Evolutionary conservation across 2,888 invertebrate species (phyloP).

Genomic region (Dinocampus coccinellae): DNA sequence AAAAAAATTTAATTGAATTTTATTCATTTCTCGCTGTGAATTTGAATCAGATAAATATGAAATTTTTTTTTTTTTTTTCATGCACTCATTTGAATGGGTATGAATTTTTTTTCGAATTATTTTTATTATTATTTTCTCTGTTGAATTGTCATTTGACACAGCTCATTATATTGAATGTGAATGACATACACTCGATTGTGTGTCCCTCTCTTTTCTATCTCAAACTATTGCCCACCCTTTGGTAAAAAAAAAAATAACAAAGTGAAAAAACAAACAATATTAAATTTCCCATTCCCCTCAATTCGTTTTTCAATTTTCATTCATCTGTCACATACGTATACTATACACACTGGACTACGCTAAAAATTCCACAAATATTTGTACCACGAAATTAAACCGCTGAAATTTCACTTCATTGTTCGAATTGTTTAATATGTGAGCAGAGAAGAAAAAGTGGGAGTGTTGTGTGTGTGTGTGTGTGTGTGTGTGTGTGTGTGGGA

Average conservation of each 20-base stretch:
- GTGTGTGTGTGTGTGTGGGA: too few species aligned
- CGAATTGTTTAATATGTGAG: not conserved
- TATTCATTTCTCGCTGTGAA: too few species aligned
- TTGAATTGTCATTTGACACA: constrained; percentile 17
- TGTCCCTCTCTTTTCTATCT: not conserved
- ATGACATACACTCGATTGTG: not conserved
- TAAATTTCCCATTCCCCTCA: constrained; percentile 7
- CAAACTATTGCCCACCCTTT: not conserved
- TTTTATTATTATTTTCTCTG: not conserved
- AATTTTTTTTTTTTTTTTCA: too few species aligned
- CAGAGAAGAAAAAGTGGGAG: too few species aligned
- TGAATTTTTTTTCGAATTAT: too few species aligned
- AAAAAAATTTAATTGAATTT: too few species aligned
- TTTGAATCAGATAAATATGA: constrained; percentile 10
- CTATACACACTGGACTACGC: not conserved
- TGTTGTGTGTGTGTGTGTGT: too few species aligned
- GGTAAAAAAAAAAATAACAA: too few species aligned
- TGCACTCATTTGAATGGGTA: too few species aligned
- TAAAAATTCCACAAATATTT: constrained; percentile 12
- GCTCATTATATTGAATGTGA: constrained; percentile 14
- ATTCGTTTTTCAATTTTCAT: constrained; percentile 32
- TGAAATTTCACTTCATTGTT: not conserved
- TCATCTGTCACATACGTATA: not conserved
- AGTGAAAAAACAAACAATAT: constrained; percentile 19
- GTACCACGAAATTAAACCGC: not conserved